These are phyloP conservation scores for Psilopsiagon aurifrons DNA, from an alignment of 2,113 vertebrate species.

Conservation along the genomic window DNA sequence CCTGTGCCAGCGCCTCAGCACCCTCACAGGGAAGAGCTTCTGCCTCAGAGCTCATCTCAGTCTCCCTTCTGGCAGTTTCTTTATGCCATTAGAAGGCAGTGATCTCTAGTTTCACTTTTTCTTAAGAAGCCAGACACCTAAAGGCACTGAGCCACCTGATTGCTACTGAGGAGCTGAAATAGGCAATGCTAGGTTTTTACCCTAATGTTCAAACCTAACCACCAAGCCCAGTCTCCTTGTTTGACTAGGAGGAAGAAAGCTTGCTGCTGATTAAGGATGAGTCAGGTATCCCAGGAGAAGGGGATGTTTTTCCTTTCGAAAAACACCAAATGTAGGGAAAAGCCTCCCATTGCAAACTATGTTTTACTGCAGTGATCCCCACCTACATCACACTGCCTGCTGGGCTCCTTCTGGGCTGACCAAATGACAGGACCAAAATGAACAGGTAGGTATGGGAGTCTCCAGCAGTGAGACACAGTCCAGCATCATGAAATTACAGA, in stretches of 20 bases:
- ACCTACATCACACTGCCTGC: neutral
- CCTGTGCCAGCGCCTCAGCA: too few species aligned
- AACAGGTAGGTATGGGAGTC: too few species aligned
- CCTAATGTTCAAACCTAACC: too few species aligned
- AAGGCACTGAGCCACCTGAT: neutral
- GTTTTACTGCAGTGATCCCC: neutral
- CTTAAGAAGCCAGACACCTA: neutral
- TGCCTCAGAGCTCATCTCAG: neutral
- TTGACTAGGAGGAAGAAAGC: neutral
- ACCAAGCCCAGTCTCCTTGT: neutral
- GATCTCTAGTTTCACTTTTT: neutral
- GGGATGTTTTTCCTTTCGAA: neutral
- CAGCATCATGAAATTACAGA: fast-evolving
- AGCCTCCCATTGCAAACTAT: neutral
- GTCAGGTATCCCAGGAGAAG: neutral
- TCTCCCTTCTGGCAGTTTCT: neutral
- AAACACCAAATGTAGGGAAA: neutral
- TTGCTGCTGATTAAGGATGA: neutral
- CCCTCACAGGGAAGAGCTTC: neutral
- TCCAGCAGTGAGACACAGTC: fast-evolving
- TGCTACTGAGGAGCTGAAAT: neutral
- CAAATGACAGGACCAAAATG: neutral
- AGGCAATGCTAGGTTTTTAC: neutral
- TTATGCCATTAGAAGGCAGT: neutral
- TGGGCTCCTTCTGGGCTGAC: neutral